Evolutionary conservation across 2,113 vertebrate genomes (phyloP).

Genomic region (Ploceus nigricollis): DNA sequence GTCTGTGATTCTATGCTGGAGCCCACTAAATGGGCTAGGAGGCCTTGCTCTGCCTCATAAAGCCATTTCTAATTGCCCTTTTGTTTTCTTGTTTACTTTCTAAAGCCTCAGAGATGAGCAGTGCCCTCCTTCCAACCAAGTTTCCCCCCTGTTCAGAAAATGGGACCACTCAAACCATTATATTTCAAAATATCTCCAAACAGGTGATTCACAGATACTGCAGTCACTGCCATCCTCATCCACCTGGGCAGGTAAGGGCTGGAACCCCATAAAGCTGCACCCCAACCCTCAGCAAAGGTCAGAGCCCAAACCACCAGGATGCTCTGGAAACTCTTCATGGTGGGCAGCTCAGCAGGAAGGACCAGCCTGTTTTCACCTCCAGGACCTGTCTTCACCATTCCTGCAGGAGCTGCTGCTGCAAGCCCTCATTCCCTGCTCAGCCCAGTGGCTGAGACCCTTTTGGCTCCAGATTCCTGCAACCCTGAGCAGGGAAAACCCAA

Average conservation of each 20-base stretch:
- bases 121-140: neutral
- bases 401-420: neutral
- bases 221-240: neutral
- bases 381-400: neutral
- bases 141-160: neutral
- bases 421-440: neutral
- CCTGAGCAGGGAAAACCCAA: neutral
- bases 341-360: neutral
- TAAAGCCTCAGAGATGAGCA: neutral
- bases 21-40: neutral
- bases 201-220: neutral
- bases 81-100: neutral
- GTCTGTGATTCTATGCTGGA: neutral
- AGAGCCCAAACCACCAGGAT: neutral
- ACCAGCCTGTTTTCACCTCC: neutral
- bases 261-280: neutral
- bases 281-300: neutral
- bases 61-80: neutral
- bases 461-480: neutral
- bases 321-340: neutral
- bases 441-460: neutral
- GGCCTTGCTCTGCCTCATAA: neutral
- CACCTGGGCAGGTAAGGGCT: neutral
- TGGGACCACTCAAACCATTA: neutral
- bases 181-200: neutral